Base-by-base conservation (phyloP, 1,140 invertebrate species). In the Drosophila nigrodunni region DNA sequence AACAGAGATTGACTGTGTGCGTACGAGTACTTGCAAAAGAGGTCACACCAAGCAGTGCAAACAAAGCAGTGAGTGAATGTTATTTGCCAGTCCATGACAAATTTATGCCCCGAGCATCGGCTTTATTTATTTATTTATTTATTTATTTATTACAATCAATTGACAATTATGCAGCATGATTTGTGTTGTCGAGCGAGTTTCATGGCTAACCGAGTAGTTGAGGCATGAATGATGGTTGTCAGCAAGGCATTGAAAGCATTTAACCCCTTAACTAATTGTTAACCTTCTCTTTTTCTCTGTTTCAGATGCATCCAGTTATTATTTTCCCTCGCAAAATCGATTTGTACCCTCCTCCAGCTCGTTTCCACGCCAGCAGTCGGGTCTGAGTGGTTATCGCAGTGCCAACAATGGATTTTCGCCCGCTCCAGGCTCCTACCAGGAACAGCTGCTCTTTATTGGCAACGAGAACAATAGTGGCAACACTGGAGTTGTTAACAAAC, bases 381-480 rank as follows among this genome's bases (percentile, higher is more conserved):
- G 67, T 11, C 44, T 77, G 11, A 75, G 41, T 34, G 74, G 73
- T 3, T 81, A 62, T 70, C 74, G 83, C 1, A 34, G 67, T 13
- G 52, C 61, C 44, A 65, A 65, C 18, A 72, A 57, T 11, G 86
- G 71, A 5, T 90, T 74, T 44, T 77, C 85, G 1, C 74, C 75
- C 4, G 69, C 83, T 6, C 90, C 90, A 5, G 90, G 83, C 10
- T 92, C 90, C n/a, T 92, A 92, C 78, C 90, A 92, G 59, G 90
- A 92, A 52, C 90, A 92, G 58, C 76, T 92, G 18, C 67, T 92
- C 10, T 92, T 92, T 57, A 89, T 92, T 39, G 86, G 76, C 71
- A 92, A 91, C 57, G 90, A 92, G 44, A 90, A 75, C 43, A 69
- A 70, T 57, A 70, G 41, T 35, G 50, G 69, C 15, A 66, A 49